Conservation (phyloP, 1,140 invertebrate genomes). For the Penaeus japonicus region DNA sequence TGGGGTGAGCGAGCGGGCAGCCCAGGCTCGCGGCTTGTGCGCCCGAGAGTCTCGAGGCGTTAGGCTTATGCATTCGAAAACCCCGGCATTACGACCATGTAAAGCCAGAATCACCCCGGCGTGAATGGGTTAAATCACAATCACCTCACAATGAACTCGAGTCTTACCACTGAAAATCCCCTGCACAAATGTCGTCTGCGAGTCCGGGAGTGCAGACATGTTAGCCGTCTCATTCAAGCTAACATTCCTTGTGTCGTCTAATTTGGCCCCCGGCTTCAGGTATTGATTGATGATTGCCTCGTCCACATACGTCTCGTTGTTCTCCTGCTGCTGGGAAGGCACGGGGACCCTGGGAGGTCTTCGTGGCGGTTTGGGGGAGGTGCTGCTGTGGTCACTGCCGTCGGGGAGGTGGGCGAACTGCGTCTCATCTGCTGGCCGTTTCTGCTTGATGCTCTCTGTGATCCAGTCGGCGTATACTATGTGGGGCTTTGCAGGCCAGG, state of each 20-base stretch:
- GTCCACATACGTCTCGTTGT: constrained; percentile 37
- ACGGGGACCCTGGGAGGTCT: not conserved
- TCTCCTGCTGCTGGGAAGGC: not conserved
- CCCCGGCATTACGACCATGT: too few relatives aligned
- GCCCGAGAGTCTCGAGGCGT: too few relatives aligned
- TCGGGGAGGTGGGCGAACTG: constrained; percentile 22
- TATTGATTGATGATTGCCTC: constrained; percentile 40
- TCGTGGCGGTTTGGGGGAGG: not conserved
- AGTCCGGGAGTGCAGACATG: constrained; percentile 24
- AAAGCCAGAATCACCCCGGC: too few relatives aligned
- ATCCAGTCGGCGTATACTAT: constrained; percentile 48
- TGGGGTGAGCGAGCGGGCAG: too few relatives aligned
- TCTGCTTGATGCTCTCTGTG: constrained; percentile 42
- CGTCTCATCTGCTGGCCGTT: constrained; percentile 29
- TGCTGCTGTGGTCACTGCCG: not conserved
- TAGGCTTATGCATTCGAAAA: too few relatives aligned
- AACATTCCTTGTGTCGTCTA: not conserved
- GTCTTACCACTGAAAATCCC: constrained; percentile 31
- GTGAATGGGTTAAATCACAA: not conserved
- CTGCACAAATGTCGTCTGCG: not conserved
- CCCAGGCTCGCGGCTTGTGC: too few relatives aligned
- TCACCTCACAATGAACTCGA: not conserved
- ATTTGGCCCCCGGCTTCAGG: not conserved
- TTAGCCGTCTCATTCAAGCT: constrained; percentile 11
- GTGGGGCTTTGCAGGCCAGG: constrained; percentile 32